phyloP scores from a whole-genome alignment of 2,113 vertebrate genomes.

The Odocoileus hemionus region DNA sequence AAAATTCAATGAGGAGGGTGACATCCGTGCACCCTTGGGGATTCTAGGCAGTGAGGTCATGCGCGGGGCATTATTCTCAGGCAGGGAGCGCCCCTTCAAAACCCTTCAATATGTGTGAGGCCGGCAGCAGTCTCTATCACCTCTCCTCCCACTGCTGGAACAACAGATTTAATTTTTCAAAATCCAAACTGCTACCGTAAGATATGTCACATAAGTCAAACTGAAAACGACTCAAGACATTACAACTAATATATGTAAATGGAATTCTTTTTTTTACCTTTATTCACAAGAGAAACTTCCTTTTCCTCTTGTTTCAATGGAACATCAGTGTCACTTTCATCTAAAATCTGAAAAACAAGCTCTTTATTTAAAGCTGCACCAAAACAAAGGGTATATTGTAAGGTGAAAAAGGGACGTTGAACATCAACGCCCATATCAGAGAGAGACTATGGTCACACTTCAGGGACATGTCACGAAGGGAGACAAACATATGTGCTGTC shows the following conservation, averaged over 20 bases:
- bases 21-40: too few relatives aligned
- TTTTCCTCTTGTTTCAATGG: slow-evolving; percentile 45
- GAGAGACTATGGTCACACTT: not conserved
- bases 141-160: not conserved
- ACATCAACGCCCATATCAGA: not conserved
- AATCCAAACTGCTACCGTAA: not conserved
- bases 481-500: not conserved
- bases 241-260: not conserved
- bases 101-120: not conserved
- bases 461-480: rapidly evolving
- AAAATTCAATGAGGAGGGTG: not conserved
- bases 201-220: not conserved
- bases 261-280: slow-evolving; percentile 55
- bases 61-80: not conserved
- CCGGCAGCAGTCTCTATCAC: too few relatives aligned
- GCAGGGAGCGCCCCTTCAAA: not conserved
- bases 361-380: slow-evolving; percentile 26
- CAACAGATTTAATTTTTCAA: not conserved
- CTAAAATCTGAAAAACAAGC: slow-evolving; percentile 61
- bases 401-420: not conserved
- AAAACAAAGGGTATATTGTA: not conserved
- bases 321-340: not conserved
- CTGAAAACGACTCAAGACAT: not conserved
- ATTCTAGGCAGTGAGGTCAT: not conserved
- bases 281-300: not conserved